Base-by-base conservation (phyloP, 2,797 vertebrate species). In the Pterois miles region DNA sequence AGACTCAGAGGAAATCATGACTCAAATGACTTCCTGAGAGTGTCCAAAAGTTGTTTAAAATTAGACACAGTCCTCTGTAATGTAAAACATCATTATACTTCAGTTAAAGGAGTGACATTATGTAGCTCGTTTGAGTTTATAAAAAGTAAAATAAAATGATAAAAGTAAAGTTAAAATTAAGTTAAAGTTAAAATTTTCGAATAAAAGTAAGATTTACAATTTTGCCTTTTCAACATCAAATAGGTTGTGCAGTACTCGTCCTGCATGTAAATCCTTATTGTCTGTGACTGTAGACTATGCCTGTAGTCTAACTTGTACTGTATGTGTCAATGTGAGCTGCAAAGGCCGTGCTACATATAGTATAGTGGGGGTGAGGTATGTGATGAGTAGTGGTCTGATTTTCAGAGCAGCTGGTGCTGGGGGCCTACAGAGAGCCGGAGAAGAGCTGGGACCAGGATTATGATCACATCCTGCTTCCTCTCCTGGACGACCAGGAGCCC, bases 351-450 rank as follows among this genome's bases (percentile, higher is more conserved):
- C 43, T 52, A 34, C 53, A 66, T 78, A 50, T 62, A n/a, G n/a
- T n/a, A 59, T 43, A 27, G 46, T 52, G 29, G 10, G 46, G 36
- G n/a, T 33, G 6, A 71, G 88, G 89, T 88, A 84, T 92, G 91
- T 95, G 87, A 96, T 94, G 91, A 88, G 80, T 65, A 27, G 14
- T 89, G 84, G 82, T 93, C 71, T 95, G 92, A 86, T 78, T 95
- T 96, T 93, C 94, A 99, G 98, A 99, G 89, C 98, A 99, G 96
- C 96, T 99, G 31, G 96, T 98, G 93, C 94, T 99, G 73, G 98
- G 98, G 43, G 96, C 97, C n/a, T 96, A 95, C 80, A 95, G 95
- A 86, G 97, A 98, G 85, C 96, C 96, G 1, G 90, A 92, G 38
- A 95, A 95, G 75, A 94, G 88, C 92, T 99, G 98, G 98, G 98